Evolutionary conservation across 2,113 vertebrate species (phyloP).

Genomic region (Hippocampus mohnikei): DNA sequence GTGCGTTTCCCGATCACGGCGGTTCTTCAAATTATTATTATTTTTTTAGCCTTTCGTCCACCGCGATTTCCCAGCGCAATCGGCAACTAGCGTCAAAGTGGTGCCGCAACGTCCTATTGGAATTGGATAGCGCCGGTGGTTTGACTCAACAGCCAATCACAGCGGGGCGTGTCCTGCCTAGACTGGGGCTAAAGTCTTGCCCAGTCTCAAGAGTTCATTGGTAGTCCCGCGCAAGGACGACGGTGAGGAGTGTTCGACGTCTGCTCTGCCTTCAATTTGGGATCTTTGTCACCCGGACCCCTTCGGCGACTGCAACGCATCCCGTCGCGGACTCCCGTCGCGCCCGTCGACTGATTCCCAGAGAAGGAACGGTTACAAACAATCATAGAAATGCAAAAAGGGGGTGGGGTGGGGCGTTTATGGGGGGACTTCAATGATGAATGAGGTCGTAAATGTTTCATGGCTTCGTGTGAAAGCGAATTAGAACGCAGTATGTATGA

Average conservation of each 20-base stretch:
- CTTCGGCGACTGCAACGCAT: background rate
- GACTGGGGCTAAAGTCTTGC: no score
- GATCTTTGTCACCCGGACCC: background rate
- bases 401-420: no score
- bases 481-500: slow-evolving; percentile 9
- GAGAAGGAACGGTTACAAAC: slow-evolving; percentile 4
- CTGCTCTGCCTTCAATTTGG: no score
- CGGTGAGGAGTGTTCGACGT: no score
- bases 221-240: no score
- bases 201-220: no score
- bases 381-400: slow-evolving; percentile 19
- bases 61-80: no score
- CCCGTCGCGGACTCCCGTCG: slow-evolving; percentile 3
- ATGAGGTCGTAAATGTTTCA: slow-evolving; percentile 6
- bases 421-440: slow-evolving; percentile 24
- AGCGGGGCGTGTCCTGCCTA: no score
- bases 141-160: background rate
- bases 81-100: no score
- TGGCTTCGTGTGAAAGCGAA: slow-evolving; percentile 8
- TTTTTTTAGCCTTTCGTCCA: no score
- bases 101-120: no score
- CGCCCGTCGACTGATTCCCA: slow-evolving; percentile 4
- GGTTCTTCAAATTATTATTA: background rate
- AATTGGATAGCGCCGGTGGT: no score
- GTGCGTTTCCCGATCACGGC: background rate